Base-by-base conservation (phyloP, 2,113 vertebrate genomes). In the Bettongia penicillata region DNA sequence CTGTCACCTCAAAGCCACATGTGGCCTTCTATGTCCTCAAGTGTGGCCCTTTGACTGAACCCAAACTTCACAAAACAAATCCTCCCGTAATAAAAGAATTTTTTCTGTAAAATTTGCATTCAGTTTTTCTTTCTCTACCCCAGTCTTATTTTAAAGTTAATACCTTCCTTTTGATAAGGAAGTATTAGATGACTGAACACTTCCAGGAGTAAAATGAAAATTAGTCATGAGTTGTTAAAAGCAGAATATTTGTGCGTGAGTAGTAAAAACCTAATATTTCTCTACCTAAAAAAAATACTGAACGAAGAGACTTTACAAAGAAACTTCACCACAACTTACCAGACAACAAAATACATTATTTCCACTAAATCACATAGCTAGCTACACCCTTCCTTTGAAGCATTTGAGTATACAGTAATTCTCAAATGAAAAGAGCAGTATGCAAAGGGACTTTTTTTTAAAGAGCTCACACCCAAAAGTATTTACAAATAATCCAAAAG, bases 231-330 rank as follows among this genome's bases (percentile, higher is more conserved):
- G 24, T 89, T 47, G 93, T 94, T 91, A 93, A 90, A 96, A 84
- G 84, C 92, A 94, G 93, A 8, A 28, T 48, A 94, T 51, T 92
- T 55, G 53, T 48, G 12, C 49, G 94, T 26, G 3, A 55, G 68
- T 43, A 48, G 51, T 52, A 95, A 94, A 95, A 92, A 96, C 43
- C 51, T 93, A 89, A 94, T 51, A 91, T 53, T 48, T 92, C 95
- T 49, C 94, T 57, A 92, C 93, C 14, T 92, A 91, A 51, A 96
- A 51, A 96, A 96, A 96, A 90, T 89, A 93, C 3, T 91, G 51
- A 95, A 37, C 16, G 95, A 19, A 93, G 96, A 93, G 23, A 91
- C 61, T 94, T 94, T 91, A 57, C 24, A 55, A 55, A 26, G 53
- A 55, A 61, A 28, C 24, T 10, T 61, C 55, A 61, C 55, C 8